phyloP scores from a whole-genome alignment of 2,797 vertebrate species.

The Oreochromis grahami region DNA sequence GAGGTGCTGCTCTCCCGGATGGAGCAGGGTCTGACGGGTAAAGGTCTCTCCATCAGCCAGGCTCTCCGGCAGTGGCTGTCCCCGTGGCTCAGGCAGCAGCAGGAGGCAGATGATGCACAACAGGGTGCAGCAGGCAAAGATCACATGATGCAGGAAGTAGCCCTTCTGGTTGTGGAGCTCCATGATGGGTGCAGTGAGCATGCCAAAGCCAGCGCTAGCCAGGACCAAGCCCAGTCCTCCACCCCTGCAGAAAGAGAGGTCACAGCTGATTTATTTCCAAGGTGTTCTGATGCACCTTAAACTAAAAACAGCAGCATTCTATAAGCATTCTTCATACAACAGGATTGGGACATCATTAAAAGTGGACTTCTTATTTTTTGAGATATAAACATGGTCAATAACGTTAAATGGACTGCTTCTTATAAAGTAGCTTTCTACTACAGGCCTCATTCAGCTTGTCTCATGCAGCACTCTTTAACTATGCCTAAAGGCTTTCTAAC shows the following conservation, averaged over 20 bases:
- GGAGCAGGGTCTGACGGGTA: slow-evolving; percentile 87
- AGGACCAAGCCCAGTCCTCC: slow-evolving; percentile 90
- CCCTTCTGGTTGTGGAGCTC: slow-evolving; percentile 98
- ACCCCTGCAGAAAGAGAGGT: slow-evolving; percentile 70
- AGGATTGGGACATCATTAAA: not conserved
- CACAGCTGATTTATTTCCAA: not conserved
- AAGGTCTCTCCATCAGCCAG: slow-evolving; percentile 91
- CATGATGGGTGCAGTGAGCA: slow-evolving; percentile 93
- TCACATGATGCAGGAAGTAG: slow-evolving; percentile 95
- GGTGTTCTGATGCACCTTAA: not conserved
- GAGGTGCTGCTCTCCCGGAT: slow-evolving; percentile 88
- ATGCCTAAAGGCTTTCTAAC: not conserved
- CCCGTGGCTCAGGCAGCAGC: slow-evolving; percentile 90
- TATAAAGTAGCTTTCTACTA: not conserved
- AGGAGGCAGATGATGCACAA: slow-evolving; percentile 98
- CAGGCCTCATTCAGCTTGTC: not conserved
- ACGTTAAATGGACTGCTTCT: not conserved
- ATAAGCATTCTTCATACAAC: not conserved
- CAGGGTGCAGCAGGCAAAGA: slow-evolving; percentile 95
- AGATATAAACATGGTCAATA: not conserved
- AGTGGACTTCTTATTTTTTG: not conserved
- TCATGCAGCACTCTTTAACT: not conserved
- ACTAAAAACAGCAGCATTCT: not conserved
- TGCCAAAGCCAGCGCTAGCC: slow-evolving; percentile 92
- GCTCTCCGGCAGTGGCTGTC: slow-evolving; percentile 90